Evolutionary conservation across 2,888 invertebrate species (phyloP).

Genomic region (Halictus quadricinctus): DNA sequence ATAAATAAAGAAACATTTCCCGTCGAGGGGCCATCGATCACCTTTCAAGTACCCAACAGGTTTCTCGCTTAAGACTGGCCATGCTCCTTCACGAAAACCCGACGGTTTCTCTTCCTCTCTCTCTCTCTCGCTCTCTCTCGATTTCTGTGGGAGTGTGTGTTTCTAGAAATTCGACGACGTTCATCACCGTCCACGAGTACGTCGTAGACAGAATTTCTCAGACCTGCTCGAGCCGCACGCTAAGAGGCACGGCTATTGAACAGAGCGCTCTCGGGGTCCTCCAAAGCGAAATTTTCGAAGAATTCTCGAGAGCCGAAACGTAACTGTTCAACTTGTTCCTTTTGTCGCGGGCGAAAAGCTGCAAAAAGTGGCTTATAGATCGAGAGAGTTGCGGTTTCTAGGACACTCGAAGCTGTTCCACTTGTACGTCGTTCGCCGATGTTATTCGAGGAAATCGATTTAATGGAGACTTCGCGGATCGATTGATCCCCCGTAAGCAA

Average conservation of each 20-base stretch:
- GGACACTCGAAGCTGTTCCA: background rate
- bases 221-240: slow-evolving; percentile 3
- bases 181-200: slow-evolving; percentile 27
- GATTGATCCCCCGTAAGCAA: background rate
- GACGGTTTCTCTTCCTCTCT: background rate
- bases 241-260: background rate
- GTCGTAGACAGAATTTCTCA: slow-evolving; percentile 34
- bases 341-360: background rate
- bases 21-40: slow-evolving; percentile 47
- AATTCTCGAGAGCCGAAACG: background rate
- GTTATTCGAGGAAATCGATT: background rate
- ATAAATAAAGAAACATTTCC: slow-evolving; percentile 50
- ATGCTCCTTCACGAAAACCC: background rate
- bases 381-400: background rate
- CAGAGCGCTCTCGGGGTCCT: background rate
- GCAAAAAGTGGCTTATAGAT: background rate
- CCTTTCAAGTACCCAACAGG: slow-evolving; percentile 39
- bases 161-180: slow-evolving; percentile 36
- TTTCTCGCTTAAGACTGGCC: slow-evolving; percentile 23
- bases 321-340: background rate
- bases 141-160: background rate
- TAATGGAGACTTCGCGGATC: no score
- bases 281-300: slow-evolving; percentile 11
- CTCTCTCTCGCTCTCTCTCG: background rate
- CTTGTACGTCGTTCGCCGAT: background rate